Conservation (phyloP, 1,140 invertebrate species). For the Scylla paramamosain region DNA sequence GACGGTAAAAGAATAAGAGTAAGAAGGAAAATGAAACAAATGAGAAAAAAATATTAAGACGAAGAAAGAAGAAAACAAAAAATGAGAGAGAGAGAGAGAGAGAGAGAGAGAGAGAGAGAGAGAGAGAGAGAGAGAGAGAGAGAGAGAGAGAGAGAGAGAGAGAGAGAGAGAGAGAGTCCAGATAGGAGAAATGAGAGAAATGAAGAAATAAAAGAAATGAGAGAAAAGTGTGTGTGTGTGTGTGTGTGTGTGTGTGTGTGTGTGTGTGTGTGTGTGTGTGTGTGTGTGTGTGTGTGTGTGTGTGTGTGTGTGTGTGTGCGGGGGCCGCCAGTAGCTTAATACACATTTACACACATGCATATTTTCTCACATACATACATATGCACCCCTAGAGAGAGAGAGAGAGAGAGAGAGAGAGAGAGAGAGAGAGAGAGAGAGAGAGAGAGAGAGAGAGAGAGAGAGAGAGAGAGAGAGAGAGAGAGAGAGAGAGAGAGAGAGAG, state of each 20-base stretch:
- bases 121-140: slow-evolving; percentile 48
- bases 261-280: slow-evolving; percentile 38
- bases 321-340: background rate
- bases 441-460: slow-evolving; percentile 17
- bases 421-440: background rate
- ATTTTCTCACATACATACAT: background rate
- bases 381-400: background rate
- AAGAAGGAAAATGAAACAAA: background rate
- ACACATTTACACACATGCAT: background rate
- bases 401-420: slow-evolving; percentile 18
- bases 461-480: slow-evolving; percentile 24
- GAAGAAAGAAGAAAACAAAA: too few relatives aligned
- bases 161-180: background rate
- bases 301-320: slow-evolving; percentile 28
- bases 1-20: too few relatives aligned
- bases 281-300: slow-evolving; percentile 25
- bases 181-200: background rate
- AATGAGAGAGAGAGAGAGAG: slow-evolving; percentile 28
- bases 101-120: slow-evolving; percentile 52
- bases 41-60: background rate
- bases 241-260: slow-evolving; percentile 33
- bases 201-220: background rate
- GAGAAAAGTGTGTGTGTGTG: background rate
- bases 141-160: slow-evolving; percentile 30
- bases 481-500: slow-evolving; percentile 39